Conservation (phyloP, 2,797 vertebrate genomes). For the Danio jaintianensis region DNA sequence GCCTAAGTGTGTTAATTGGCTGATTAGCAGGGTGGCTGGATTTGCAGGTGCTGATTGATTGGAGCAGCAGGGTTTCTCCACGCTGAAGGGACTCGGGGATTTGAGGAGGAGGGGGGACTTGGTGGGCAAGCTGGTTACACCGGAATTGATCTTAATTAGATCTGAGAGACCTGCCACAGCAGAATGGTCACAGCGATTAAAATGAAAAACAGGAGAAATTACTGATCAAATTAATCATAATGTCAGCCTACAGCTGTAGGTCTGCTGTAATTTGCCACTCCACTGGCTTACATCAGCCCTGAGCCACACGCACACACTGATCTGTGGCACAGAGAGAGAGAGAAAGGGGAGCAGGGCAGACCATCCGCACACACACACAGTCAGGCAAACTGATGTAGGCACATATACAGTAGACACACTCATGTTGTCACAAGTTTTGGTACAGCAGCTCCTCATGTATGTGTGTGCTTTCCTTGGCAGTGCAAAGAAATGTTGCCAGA, state of each 20-base stretch:
- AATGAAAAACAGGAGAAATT: slow-evolving; percentile 99
- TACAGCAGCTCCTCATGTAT: neutral
- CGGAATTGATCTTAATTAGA: slow-evolving; percentile 99
- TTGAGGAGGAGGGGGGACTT: slow-evolving; percentile 76
- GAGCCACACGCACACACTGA: slow-evolving; percentile 84
- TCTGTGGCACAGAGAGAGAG: slow-evolving; percentile 82
- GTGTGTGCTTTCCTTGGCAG: neutral
- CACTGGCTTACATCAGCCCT: slow-evolving; percentile 99
- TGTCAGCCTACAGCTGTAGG: slow-evolving; percentile 99
- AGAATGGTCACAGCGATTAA: slow-evolving; percentile 99
- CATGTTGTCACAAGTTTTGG: neutral
- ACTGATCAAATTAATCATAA: slow-evolving; percentile 99
- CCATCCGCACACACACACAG: slow-evolving; percentile 58
- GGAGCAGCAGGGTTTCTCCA: slow-evolving; percentile 92
- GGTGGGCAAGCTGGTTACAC: slow-evolving; percentile 96
- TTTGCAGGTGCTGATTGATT: slow-evolving; percentile 96
- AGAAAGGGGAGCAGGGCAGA: slow-evolving; percentile 64
- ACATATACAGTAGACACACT: slow-evolving; percentile 6
- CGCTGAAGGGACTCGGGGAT: slow-evolving; percentile 91
- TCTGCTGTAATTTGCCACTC: slow-evolving; percentile 99
- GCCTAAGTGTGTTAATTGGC: slow-evolving; percentile 97
- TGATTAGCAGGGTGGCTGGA: slow-evolving; percentile 85
- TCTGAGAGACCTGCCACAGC: slow-evolving; percentile 99
- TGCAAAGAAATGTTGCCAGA: too few species aligned
- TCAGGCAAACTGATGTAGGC: neutral